Conservation (phyloP, 2,888 invertebrate species). For the Cepaea hortensis region DNA sequence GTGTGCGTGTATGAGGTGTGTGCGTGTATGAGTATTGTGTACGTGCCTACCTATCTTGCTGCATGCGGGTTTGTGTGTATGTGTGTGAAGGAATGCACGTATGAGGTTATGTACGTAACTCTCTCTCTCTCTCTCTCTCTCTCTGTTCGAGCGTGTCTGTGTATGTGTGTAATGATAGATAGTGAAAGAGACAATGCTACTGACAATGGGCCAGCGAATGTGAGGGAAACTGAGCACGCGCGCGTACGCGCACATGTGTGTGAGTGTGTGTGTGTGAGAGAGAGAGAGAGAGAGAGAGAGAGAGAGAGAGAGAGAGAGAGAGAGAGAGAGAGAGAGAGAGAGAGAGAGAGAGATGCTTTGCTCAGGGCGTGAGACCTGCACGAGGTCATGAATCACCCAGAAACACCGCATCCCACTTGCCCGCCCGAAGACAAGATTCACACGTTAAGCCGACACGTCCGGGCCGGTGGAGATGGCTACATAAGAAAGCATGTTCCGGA, state of each 20-base stretch:
- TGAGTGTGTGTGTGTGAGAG: not conserved
- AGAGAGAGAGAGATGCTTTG: not conserved
- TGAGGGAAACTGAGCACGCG: not conserved
- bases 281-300: slow-evolving; percentile 35
- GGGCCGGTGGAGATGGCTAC: no score
- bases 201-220: not conserved
- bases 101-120: not conserved
- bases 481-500: no score
- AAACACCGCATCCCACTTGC: no score
- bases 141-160: not conserved
- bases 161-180: not conserved
- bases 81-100: no score
- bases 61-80: no score
- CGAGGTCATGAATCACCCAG: no score
- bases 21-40: no score
- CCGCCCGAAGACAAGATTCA: no score
- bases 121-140: not conserved
- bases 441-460: no score
- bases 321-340: slow-evolving; percentile 23
- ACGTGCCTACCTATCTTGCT: no score
- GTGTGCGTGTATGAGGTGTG: no score
- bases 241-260: no score
- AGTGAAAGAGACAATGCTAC: slow-evolving; percentile 9
- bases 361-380: not conserved
- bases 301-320: slow-evolving; percentile 34